phyloP scores from a whole-genome alignment of 1,140 invertebrate species.

The Trichogramma pretiosum region DNA sequence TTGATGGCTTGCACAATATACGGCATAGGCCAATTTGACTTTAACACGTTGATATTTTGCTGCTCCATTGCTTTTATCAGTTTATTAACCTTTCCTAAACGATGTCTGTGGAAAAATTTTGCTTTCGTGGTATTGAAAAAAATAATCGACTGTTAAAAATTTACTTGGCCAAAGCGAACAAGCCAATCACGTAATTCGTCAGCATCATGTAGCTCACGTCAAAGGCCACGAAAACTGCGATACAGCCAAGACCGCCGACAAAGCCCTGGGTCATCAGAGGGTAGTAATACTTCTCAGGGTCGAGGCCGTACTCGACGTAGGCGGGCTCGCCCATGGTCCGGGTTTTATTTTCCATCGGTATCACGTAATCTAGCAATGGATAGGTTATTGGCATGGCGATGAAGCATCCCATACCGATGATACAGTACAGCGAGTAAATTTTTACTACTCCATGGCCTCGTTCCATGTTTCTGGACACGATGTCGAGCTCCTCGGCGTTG shows the following conservation, averaged over 20 bases:
- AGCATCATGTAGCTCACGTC: slow-evolving; percentile 5
- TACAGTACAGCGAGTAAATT: not conserved
- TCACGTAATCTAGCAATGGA: not conserved
- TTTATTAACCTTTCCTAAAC: not conserved
- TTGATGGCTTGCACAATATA: too few species aligned
- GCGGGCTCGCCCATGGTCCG: not conserved
- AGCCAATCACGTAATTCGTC: not conserved
- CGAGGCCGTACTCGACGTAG: slow-evolving; percentile 6
- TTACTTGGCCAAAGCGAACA: slow-evolving; percentile 5
- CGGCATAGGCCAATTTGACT: too few species aligned
- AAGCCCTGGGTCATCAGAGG: slow-evolving; percentile 4
- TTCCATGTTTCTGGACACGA: not conserved
- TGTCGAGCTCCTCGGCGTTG: not conserved
- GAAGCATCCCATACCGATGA: not conserved
- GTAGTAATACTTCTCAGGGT: slow-evolving; percentile 7
- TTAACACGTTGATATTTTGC: too few species aligned
- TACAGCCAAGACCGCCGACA: slow-evolving; percentile 1
- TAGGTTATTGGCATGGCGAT: not conserved
- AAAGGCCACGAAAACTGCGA: not conserved
- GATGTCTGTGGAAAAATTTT: not conserved
- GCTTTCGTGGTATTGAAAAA: not conserved
- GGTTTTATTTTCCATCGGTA: slow-evolving; percentile 1
- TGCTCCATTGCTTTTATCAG: too few species aligned
- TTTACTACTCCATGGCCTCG: not conserved
- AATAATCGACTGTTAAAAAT: not conserved